phyloP scores from a whole-genome alignment of 2,113 vertebrate species.

The Panthera uncia region DNA sequence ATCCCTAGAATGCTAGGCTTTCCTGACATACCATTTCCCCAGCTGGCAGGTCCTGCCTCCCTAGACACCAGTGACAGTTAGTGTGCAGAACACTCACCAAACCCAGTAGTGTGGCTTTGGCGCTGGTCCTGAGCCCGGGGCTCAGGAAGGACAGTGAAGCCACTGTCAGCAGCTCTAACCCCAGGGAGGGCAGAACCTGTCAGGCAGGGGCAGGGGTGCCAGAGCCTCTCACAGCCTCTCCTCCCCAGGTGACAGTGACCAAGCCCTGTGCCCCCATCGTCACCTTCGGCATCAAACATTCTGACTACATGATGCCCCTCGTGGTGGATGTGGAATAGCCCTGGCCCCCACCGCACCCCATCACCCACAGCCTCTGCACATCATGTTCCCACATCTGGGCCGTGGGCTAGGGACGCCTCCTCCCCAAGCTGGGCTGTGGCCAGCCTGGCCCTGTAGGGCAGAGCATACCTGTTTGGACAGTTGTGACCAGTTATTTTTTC shows the following conservation, averaged over 20 bases:
- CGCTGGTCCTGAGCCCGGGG: neutral
- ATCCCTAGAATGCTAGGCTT: neutral
- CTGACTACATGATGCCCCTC: conserved; percentile 79
- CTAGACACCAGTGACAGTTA: neutral
- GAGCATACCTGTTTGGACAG: neutral
- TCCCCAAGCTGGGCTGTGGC: neutral
- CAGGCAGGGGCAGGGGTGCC: rapidly evolving
- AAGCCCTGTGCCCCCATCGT: conserved; percentile 59
- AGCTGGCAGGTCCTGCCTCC: neutral
- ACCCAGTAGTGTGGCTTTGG: neutral
- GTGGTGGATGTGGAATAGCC: conserved; percentile 75
- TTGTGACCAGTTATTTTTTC: conserved; percentile 52
- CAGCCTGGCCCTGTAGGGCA: neutral
- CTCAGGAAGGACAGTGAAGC: neutral
- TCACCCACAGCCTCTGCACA: neutral
- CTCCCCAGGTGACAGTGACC: conserved; percentile 54
- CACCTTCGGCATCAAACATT: conserved; percentile 82
- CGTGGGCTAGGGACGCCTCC: neutral
- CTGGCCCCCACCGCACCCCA: rapidly evolving
- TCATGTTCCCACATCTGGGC: neutral
- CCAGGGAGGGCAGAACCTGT: neutral
- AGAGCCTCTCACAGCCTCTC: neutral
- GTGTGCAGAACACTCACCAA: too few species aligned
- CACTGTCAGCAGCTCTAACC: neutral
- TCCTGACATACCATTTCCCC: neutral